phyloP scores from a whole-genome alignment of 2,888 invertebrate species.

The Electrophaes corylata region DNA sequence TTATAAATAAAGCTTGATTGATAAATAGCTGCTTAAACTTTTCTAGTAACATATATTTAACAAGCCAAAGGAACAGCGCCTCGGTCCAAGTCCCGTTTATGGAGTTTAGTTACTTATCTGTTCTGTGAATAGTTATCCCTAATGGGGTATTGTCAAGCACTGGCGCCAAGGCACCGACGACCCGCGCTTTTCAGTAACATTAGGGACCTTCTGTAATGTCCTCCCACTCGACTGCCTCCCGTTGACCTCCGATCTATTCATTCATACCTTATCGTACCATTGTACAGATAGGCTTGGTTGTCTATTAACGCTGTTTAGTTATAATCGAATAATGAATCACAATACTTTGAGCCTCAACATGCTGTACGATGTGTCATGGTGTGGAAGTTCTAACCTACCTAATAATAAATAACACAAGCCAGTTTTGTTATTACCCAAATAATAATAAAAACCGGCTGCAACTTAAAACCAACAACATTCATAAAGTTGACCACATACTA shows the following conservation, averaged over 20 bases:
- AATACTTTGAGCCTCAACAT: slow-evolving; percentile 14
- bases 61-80: slow-evolving; percentile 20
- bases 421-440: slow-evolving; percentile 38
- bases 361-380: slow-evolving; percentile 25
- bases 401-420: slow-evolving; percentile 28
- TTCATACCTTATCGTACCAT: slow-evolving; percentile 12
- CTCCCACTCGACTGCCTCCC: slow-evolving; percentile 51
- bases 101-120: slow-evolving; percentile 36
- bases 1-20: slow-evolving; percentile 8
- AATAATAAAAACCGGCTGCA: slow-evolving; percentile 38
- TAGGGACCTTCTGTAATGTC: slow-evolving; percentile 49
- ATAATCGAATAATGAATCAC: slow-evolving; percentile 24
- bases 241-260: slow-evolving; percentile 46
- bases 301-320: slow-evolving; percentile 22
- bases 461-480: slow-evolving; percentile 37
- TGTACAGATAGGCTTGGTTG: slow-evolving; percentile 21
- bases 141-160: slow-evolving; percentile 59
- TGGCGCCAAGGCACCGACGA: slow-evolving; percentile 49
- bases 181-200: slow-evolving; percentile 51
- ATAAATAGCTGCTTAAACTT: slow-evolving; percentile 5
- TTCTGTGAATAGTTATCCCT: slow-evolving; percentile 50
- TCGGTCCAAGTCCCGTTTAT: slow-evolving; percentile 25
- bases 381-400: slow-evolving; percentile 19
- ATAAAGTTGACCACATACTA: slow-evolving; percentile 51
- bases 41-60: slow-evolving; percentile 15